These are phyloP conservation scores for Momotus momota DNA, from an alignment of 2,797 vertebrate genomes.

Conservation along the genomic window DNA sequence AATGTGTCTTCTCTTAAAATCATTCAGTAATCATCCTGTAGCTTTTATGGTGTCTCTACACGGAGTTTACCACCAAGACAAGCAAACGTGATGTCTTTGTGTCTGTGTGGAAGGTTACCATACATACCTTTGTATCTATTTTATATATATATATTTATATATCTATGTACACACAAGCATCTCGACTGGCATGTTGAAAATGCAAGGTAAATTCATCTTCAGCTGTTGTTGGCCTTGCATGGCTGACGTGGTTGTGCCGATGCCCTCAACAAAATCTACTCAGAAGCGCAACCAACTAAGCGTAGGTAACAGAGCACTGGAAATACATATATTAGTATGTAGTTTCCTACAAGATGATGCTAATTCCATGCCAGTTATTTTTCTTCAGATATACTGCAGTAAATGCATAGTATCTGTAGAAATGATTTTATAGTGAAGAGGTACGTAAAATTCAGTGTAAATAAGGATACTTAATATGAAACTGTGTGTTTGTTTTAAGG, in stretches of 20 bases:
- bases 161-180: fast-evolving
- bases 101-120: neutral
- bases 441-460: neutral
- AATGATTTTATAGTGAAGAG: neutral
- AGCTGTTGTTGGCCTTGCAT: neutral
- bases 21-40: neutral
- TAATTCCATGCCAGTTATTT: neutral
- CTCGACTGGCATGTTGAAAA: neutral
- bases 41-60: neutral
- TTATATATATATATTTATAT: neutral
- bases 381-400: neutral
- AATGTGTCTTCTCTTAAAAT: neutral
- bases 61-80: neutral
- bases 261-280: neutral
- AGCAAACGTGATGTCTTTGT: neutral
- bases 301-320: neutral
- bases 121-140: neutral
- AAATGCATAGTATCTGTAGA: neutral
- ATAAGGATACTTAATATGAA: neutral
- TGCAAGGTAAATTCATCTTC: neutral
- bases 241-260: neutral
- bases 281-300: neutral
- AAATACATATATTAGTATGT: fast-evolving
- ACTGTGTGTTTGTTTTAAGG: neutral
- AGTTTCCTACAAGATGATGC: neutral